Conservation (phyloP, 2,797 vertebrate genomes). For the Pantherophis alleghaniensis region DNA sequence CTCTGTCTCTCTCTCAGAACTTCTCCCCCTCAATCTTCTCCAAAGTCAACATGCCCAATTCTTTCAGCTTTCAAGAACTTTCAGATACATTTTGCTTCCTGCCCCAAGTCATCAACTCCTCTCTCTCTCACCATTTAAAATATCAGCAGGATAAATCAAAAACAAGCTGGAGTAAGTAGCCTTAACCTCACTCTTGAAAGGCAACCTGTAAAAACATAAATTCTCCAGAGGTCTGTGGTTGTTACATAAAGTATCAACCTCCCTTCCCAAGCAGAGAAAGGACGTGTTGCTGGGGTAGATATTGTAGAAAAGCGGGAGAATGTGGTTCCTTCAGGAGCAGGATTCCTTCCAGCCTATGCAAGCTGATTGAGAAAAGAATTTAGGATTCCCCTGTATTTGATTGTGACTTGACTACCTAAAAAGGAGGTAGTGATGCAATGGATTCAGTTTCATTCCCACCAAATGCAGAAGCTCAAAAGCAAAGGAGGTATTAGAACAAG, state of each 20-base stretch:
- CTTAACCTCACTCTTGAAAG: background rate
- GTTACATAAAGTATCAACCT: background rate
- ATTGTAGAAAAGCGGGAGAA: background rate
- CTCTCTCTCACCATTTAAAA: background rate
- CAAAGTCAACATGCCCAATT: conserved; percentile 19
- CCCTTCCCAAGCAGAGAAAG: background rate
- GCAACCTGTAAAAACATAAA: background rate
- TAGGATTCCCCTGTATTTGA: background rate
- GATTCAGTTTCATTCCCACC: background rate
- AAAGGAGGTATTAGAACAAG: background rate
- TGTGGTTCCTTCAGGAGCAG: background rate
- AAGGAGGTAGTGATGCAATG: background rate
- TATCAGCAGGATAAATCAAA: background rate
- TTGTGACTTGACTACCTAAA: background rate
- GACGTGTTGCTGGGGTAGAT: background rate
- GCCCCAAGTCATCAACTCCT: background rate
- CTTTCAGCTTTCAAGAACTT: conserved; percentile 11
- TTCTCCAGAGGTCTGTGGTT: background rate
- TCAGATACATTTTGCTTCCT: background rate
- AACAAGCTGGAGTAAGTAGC: background rate
- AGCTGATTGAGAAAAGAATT: background rate
- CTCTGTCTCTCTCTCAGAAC: background rate
- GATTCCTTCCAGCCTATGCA: background rate
- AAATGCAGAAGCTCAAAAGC: background rate
- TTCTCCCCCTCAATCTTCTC: background rate